Conservation (phyloP, 2,113 vertebrate species). For the Bubo blakistoni region DNA sequence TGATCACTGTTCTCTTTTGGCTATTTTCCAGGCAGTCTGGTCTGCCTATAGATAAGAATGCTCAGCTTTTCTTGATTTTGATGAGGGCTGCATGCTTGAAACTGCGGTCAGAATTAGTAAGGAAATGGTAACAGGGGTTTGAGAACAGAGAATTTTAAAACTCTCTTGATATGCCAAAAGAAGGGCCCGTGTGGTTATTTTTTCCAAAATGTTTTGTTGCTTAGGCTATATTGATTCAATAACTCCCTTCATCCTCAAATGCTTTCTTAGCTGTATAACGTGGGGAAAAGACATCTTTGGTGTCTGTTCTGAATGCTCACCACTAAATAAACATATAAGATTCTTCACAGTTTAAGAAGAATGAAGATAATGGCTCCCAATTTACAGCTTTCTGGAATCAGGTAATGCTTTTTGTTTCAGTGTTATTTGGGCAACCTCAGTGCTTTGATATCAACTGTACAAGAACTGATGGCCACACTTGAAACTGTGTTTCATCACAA, state of each 20-base stretch:
- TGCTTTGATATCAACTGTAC: not conserved
- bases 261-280: not conserved
- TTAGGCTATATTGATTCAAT: not conserved
- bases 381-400: not conserved
- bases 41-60: constrained; percentile 1
- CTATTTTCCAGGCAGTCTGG: constrained; percentile 26
- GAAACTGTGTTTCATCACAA: not conserved
- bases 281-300: not conserved
- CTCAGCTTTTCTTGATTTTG: not conserved
- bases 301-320: not conserved
- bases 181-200: not conserved
- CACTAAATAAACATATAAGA: not conserved
- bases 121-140: not conserved
- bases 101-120: not conserved
- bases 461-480: not conserved
- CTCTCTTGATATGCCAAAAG: not conserved
- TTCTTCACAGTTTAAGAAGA: not conserved
- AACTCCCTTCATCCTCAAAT: not conserved
- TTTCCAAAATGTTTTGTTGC: not conserved
- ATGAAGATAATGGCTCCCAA: not conserved
- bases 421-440: not conserved
- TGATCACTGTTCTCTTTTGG: not conserved
- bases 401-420: not conserved
- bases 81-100: not conserved
- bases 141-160: not conserved